Evolutionary conservation across 2,113 vertebrate species (phyloP), one percentile per base, ranked within the genome.

Genomic region (Melanerpes formicivorus): DNA sequence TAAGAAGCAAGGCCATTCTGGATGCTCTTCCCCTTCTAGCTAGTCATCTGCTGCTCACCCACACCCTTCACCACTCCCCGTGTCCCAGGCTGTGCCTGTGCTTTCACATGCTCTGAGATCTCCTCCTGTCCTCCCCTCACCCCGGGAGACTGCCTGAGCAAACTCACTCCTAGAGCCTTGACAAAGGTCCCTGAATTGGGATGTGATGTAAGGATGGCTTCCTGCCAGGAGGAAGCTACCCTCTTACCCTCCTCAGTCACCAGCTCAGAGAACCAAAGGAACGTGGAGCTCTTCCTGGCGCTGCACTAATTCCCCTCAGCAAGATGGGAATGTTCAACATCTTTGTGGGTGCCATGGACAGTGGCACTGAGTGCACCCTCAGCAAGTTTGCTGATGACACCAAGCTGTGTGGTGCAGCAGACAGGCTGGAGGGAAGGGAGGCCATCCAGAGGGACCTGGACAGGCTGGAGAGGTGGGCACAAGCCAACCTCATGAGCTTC

Each of bases 41-140:
- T 88, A 94, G 82, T 62, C 91, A 93, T 93, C 85, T 88, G 93
- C 48, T 91, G 66, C 80, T 93, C 91, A 94, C 95, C 90, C 89
- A 96, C 90, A 46, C 91, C 54, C 58, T 93, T 83, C 40, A 87
- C 73, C 94, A 93, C 82, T 88, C 92, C 91, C 86, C 90, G 42
- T 84, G 76, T 78, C 85, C 91, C 93, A 95, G 83, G 84, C 93
- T 91, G 85, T 95, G 91, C 88, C 80, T 90, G 83, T 37, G 62
- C 80, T 67, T 91, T 88, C 93, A 62, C 5, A 1, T 94, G 93
- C 90, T 96, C 82, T 60, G 32, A 85, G 54, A 84, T 75, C 69
- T 80, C 82, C 83, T 83, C 55, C 65, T 81, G 10, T 88, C 72
- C 84, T 84, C 83, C 59, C 44, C 59, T 88, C 59, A 62, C 23